phyloP scores from a whole-genome alignment of 1,140 invertebrate species.

The Caenorhabditis brenneri region DNA sequence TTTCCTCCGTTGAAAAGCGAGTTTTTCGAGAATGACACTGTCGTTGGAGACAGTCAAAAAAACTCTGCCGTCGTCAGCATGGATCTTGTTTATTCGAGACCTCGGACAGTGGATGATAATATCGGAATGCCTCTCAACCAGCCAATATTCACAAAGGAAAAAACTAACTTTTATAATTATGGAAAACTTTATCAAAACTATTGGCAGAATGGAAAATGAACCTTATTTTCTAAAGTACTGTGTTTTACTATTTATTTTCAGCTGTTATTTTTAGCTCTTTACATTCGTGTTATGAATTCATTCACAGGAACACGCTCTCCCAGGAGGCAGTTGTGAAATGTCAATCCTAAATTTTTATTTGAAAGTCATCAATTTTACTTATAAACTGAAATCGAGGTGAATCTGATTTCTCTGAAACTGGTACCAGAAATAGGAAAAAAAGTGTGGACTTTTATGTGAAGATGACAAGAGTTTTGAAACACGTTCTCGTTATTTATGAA shows the following conservation, averaged over 20 bases:
- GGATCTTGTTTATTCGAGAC: constrained; percentile 11
- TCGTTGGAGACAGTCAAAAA: background rate
- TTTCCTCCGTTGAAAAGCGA: constrained; percentile 21
- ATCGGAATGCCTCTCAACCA: constrained; percentile 26
- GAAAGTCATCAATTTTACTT: too few relatives aligned
- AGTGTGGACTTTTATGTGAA: too few relatives aligned
- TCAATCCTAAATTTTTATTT: too few relatives aligned
- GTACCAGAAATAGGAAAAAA: too few relatives aligned
- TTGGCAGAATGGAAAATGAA: constrained; percentile 3
- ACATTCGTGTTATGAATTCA: too few relatives aligned
- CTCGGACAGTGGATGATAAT: constrained; percentile 25
- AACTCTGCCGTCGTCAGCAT: constrained; percentile 2
- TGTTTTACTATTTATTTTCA: background rate
- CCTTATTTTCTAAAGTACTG: too few relatives aligned
- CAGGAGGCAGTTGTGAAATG: too few relatives aligned
- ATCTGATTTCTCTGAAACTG: too few relatives aligned
- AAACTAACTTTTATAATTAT: constrained; percentile 30
- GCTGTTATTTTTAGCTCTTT: background rate
- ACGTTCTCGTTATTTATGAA: too few relatives aligned
- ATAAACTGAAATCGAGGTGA: too few relatives aligned
- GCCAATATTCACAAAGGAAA: constrained; percentile 7
- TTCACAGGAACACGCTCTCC: too few relatives aligned
- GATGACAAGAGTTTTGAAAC: too few relatives aligned
- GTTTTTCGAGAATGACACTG: constrained; percentile 28
- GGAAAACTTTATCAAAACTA: constrained; percentile 30